phyloP scores from a whole-genome alignment of 2,888 invertebrate species.

The Saturnia japonica region DNA sequence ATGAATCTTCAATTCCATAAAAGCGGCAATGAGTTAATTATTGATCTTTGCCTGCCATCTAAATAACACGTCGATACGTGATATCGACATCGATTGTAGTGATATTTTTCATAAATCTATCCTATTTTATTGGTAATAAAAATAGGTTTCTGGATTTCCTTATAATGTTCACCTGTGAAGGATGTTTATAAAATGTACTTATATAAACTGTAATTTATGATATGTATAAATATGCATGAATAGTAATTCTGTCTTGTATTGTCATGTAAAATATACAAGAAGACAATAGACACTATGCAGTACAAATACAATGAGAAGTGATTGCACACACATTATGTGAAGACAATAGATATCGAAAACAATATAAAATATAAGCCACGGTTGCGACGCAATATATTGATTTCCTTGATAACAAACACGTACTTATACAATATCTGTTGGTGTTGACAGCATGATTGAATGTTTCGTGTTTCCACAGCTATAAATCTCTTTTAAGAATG shows the following conservation, averaged over 20 bases:
- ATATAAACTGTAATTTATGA: too few species aligned
- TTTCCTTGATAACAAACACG: constrained; percentile 35
- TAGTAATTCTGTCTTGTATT: constrained; percentile 20
- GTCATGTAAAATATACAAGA: constrained; percentile 34
- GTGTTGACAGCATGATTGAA: constrained; percentile 28
- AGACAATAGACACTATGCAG: constrained; percentile 45
- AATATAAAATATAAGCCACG: constrained; percentile 41
- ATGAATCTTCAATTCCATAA: not conserved
- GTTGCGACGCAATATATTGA: constrained; percentile 45
- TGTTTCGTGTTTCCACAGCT: constrained; percentile 19
- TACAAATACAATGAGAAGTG: constrained; percentile 40
- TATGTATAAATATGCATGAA: not conserved
- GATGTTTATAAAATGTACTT: not conserved
- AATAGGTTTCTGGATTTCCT: not conserved
- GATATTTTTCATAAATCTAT: too few species aligned
- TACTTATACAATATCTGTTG: constrained; percentile 18
- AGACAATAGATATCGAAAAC: constrained; percentile 54
- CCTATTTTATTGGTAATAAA: too few species aligned
- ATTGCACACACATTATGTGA: constrained; percentile 42
- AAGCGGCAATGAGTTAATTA: not conserved
- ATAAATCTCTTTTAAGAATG: constrained; percentile 20
- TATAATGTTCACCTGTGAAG: not conserved
- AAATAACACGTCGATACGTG: not conserved
- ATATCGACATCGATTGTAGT: too few species aligned
- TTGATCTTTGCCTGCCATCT: not conserved